Evolutionary conservation across 2,113 vertebrate genomes (phyloP).

Genomic region (Mesocricetus auratus): DNA sequence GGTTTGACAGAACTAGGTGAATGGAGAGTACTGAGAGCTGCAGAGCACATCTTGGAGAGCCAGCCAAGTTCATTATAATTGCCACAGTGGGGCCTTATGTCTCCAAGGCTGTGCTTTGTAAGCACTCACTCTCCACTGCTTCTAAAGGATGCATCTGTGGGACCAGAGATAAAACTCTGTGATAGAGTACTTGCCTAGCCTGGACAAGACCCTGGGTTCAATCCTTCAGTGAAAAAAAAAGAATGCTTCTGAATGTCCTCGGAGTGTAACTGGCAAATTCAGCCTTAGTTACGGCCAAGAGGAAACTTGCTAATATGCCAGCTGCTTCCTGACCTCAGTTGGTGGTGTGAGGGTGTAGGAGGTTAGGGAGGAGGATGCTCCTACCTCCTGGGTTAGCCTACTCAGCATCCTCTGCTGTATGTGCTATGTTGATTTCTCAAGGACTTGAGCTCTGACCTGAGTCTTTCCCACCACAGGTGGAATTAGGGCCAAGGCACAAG

Average conservation of each 20-base stretch:
- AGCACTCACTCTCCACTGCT: background rate
- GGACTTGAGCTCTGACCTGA: background rate
- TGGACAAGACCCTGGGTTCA: background rate
- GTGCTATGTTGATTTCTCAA: background rate
- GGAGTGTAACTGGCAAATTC: background rate
- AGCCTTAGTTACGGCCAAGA: background rate
- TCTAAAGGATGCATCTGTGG: background rate
- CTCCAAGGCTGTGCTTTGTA: background rate
- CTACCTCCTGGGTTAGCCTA: background rate
- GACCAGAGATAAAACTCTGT: background rate
- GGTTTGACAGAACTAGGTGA: background rate
- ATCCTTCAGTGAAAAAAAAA: no score
- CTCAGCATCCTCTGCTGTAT: background rate
- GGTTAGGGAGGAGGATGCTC: background rate
- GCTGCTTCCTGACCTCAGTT: background rate
- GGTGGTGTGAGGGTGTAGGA: background rate
- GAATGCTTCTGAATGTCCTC: background rate
- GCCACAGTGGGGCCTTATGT: background rate
- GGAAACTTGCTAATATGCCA: background rate
- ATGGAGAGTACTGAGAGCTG: background rate
- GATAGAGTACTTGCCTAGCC: background rate
- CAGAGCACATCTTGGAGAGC: background rate
- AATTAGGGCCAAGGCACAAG: background rate
- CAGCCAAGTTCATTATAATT: conserved; percentile 14
- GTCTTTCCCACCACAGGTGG: background rate